Evolutionary conservation across 1,140 invertebrate genomes (phyloP).

Genomic region (Chelonus insularis): DNA sequence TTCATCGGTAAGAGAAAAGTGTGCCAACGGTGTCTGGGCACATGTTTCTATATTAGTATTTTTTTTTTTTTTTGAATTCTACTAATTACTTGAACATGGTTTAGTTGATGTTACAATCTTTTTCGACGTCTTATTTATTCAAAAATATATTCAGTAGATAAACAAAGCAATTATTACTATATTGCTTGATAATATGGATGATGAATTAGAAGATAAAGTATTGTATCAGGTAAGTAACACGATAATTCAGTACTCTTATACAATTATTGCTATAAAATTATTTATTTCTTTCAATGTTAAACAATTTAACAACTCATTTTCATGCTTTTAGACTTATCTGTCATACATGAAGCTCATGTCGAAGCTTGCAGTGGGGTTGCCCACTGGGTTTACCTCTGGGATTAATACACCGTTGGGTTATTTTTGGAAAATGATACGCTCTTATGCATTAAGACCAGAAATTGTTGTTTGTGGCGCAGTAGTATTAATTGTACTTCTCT

Average conservation of each 20-base stretch:
- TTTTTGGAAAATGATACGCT: conserved; percentile 73
- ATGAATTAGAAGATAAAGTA: conserved; percentile 84
- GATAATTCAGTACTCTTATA: too few relatives aligned
- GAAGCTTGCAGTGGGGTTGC: conserved; percentile 73
- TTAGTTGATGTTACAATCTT: too few relatives aligned
- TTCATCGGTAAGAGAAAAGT: too few relatives aligned
- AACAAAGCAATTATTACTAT: background rate
- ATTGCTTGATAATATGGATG: conserved; percentile 70
- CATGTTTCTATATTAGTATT: too few relatives aligned
- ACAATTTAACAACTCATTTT: too few relatives aligned
- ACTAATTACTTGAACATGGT: too few relatives aligned
- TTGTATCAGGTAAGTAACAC: conserved; percentile 70
- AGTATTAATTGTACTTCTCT: conserved; percentile 70
- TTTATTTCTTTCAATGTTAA: too few relatives aligned
- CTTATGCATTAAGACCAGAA: conserved; percentile 77
- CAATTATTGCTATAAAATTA: too few relatives aligned
- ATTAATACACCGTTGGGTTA: conserved; percentile 63
- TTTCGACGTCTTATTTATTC: too few relatives aligned
- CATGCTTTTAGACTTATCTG: conserved; percentile 76
- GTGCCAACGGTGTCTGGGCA: too few relatives aligned
- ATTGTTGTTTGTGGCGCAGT: conserved; percentile 69
- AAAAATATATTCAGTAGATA: too few relatives aligned
- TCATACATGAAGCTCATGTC: conserved; percentile 82
- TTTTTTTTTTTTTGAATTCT: too few relatives aligned
- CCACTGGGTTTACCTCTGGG: conserved; percentile 63